Evolutionary conservation across 1,140 invertebrate genomes (phyloP), one percentile per base, ranked within the genome.

Genomic region (Chrysopa pallens): DNA sequence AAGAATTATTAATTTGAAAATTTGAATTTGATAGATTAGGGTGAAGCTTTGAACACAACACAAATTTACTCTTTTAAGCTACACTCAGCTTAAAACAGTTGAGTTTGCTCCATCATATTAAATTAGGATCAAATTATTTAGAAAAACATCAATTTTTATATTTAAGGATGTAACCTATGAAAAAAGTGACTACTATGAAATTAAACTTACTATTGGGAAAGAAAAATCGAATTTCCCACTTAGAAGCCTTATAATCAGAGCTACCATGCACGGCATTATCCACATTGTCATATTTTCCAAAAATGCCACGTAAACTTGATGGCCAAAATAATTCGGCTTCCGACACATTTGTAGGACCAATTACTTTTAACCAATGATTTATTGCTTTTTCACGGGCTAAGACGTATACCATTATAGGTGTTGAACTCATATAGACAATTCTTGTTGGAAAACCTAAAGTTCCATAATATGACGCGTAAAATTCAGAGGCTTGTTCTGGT

Each of bases 211-310:
- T 73, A 47, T 78, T 68, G 4, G 85, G 83, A 59, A 88, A 91
- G 55, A 93, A 88, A 62, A 87, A 91, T 52, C 78, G 73, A 50
- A 94, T 90, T 63, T 96, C 92, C 35, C 72, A 70, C 29, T 80
- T 64, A 1, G 89, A 84, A 29, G 74, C 73, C 29, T 71, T 62
- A 4, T 72, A 60, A 48, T 73, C 70, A 50, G 78, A 77, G 49
- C 86, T 91, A 6, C 84, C 87, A 56, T 94, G 88, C 5, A 88
- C 60, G n/a, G 70, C 76, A 54, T 89, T 86, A 48, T 69, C 69
- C 39, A 62, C 62, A 29, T 66, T 65, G 8, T 48, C 40, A 13
- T 59, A 58, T 6, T 66, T 54, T 6, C 82, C 83, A 61, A 77
- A 87, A 46, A 66, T 66, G 1, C 76, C 78, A 50, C 80, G 66